These are phyloP conservation scores for Melinopterus prodromus DNA, from an alignment of 2,888 invertebrate species.

Conservation along the genomic window DNA sequence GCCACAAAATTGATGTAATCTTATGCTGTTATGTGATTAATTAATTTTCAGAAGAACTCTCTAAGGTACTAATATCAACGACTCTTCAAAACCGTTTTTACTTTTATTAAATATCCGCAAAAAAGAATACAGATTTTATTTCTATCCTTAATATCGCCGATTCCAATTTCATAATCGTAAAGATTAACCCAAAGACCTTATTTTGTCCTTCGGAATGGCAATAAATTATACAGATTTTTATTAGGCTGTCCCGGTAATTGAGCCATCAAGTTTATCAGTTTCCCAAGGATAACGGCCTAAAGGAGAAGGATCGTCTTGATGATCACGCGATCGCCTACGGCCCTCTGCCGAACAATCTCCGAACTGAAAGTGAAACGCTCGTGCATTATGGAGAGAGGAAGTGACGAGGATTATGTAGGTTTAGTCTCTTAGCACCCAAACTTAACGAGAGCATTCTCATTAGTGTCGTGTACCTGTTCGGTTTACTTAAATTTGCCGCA, in stretches of 20 bases:
- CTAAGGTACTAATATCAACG: too few relatives aligned
- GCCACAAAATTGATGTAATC: too few relatives aligned
- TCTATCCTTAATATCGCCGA: not conserved
- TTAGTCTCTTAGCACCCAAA: too few relatives aligned
- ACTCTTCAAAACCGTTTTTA: too few relatives aligned
- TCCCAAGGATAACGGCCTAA: constrained; percentile 19
- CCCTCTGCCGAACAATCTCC: not conserved
- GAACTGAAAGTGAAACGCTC: not conserved
- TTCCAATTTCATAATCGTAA: not conserved
- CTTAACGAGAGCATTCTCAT: too few relatives aligned
- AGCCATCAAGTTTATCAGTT: constrained; percentile 24
- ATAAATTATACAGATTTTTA: constrained; percentile 21
- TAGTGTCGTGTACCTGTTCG: too few relatives aligned
- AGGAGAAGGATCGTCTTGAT: not conserved
- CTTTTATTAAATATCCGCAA: too few relatives aligned
- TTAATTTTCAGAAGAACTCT: too few relatives aligned
- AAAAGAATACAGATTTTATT: not conserved
- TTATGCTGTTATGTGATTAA: too few relatives aligned
- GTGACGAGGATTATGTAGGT: not conserved
- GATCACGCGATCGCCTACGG: not conserved
- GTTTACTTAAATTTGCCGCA: too few relatives aligned
- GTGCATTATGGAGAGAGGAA: not conserved
- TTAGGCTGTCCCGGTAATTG: constrained; percentile 21
- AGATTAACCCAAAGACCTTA: not conserved
- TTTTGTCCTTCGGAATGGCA: not conserved